These are phyloP conservation scores for Silurus lanzhouensis DNA, from an alignment of 2,797 vertebrate species.

Conservation along the genomic window DNA sequence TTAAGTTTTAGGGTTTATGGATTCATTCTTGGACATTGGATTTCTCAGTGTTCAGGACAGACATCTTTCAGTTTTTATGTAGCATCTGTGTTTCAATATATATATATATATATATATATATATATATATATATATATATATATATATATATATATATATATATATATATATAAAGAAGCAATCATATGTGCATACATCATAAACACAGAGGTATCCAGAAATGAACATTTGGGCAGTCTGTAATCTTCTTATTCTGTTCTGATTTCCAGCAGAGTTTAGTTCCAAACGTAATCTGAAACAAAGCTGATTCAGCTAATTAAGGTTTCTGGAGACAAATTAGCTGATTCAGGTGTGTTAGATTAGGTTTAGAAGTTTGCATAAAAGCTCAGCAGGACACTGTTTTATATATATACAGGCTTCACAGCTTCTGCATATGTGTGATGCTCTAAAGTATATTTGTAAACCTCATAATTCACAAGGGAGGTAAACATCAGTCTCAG, in stretches of 20 bases:
- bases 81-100: too few species aligned
- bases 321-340: constrained; percentile 16
- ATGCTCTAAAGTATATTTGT: neutral
- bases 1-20: neutral
- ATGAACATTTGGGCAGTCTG: neutral
- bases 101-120: neutral
- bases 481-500: neutral
- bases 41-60: neutral
- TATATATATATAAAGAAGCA: neutral
- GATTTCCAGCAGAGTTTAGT: constrained; percentile 6
- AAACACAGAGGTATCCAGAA: neutral
- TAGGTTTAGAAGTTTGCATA: constrained; percentile 13
- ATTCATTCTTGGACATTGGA: neutral
- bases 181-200: constrained; percentile 16
- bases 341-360: constrained; percentile 24
- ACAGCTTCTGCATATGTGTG: neutral
- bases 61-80: neutral
- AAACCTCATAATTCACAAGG: neutral
- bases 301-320: constrained; percentile 18
- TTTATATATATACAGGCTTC: neutral
- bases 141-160: neutral
- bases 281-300: neutral
- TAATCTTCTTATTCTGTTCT: constrained; percentile 3
- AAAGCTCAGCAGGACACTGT: constrained; percentile 1
- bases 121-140: neutral